These are phyloP conservation scores for Ophion ellenae DNA, from an alignment of 2,888 invertebrate species.

Conservation along the genomic window DNA sequence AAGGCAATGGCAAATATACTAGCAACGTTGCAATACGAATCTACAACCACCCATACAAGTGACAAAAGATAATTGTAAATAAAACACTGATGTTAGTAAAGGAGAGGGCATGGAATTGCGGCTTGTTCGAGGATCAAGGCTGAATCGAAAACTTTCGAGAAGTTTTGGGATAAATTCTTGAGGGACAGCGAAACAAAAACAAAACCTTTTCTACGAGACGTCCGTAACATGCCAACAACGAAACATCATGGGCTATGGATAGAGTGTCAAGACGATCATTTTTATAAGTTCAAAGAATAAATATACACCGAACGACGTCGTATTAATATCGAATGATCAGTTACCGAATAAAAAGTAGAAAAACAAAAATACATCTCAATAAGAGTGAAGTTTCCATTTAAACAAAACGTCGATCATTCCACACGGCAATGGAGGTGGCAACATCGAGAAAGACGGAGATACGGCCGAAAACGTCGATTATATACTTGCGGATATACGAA, in stretches of 20 bases:
- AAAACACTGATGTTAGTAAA: conserved; percentile 69
- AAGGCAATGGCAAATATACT: conserved; percentile 59
- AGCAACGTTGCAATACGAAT: conserved; percentile 67
- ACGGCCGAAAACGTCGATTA: conserved; percentile 28
- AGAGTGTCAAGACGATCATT: conserved; percentile 62
- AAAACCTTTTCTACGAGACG: conserved; percentile 67
- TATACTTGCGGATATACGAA: conserved; percentile 38
- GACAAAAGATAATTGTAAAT: conserved; percentile 58
- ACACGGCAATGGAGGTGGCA: conserved; percentile 55
- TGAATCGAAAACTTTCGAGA: conserved; percentile 42
- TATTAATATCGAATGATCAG: conserved; percentile 65
- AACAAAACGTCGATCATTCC: conserved; percentile 63
- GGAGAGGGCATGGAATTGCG: conserved; percentile 29
- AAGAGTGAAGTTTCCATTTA: conserved; percentile 33
- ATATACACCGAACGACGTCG: conserved; percentile 57
- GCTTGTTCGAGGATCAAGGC: conserved; percentile 47
- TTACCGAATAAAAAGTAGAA: conserved; percentile 52
- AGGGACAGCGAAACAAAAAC: conserved; percentile 33
- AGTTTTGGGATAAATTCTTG: conserved; percentile 38
- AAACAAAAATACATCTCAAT: conserved; percentile 45
- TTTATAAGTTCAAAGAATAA: conserved; percentile 55
- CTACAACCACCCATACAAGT: conserved; percentile 69
- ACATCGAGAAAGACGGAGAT: conserved; percentile 45
- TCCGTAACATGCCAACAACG: conserved; percentile 71
- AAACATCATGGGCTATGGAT: conserved; percentile 64